Conservation (phyloP, 1,140 invertebrate genomes). For the Dysdera silvatica region DNA sequence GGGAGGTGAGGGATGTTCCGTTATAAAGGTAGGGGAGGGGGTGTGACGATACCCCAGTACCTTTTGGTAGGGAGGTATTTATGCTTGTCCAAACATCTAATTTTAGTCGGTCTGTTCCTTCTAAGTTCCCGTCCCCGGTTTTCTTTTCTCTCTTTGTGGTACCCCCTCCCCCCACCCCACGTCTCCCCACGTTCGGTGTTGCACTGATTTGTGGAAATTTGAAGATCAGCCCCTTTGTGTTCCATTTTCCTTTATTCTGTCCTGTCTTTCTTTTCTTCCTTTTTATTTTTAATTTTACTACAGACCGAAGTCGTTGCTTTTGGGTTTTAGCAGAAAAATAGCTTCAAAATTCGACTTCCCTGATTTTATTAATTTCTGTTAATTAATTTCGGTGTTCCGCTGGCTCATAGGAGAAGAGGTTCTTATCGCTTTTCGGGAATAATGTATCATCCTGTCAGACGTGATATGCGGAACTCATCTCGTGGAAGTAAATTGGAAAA, state of each 20-base stretch:
- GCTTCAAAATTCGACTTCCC: background rate
- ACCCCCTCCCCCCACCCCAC: background rate
- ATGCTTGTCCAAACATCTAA: slow-evolving; percentile 30
- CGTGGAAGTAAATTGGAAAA: too few species aligned
- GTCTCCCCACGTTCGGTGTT: too few species aligned
- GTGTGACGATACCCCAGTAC: background rate
- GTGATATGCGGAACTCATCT: too few species aligned
- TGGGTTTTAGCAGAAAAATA: background rate
- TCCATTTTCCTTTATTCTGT: background rate
- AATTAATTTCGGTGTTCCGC: too few species aligned
- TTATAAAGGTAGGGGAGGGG: background rate
- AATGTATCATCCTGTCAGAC: too few species aligned
- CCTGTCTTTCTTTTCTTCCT: background rate
- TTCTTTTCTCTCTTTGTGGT: slow-evolving; percentile 3
- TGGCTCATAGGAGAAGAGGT: too few species aligned
- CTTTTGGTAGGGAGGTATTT: slow-evolving; percentile 25
- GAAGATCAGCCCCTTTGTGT: too few species aligned
- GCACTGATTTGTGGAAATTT: too few species aligned
- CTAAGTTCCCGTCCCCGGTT: slow-evolving; percentile 11
- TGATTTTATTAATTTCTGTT: too few species aligned
- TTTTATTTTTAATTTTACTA: slow-evolving; percentile 27
- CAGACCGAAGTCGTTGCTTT: slow-evolving; percentile 19
- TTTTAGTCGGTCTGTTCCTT: slow-evolving; percentile 20
- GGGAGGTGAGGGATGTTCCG: slow-evolving; percentile 10
- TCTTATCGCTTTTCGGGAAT: too few species aligned